These are phyloP conservation scores for Salticus scenicus DNA, from an alignment of 2,888 invertebrate species.

Conservation along the genomic window DNA sequence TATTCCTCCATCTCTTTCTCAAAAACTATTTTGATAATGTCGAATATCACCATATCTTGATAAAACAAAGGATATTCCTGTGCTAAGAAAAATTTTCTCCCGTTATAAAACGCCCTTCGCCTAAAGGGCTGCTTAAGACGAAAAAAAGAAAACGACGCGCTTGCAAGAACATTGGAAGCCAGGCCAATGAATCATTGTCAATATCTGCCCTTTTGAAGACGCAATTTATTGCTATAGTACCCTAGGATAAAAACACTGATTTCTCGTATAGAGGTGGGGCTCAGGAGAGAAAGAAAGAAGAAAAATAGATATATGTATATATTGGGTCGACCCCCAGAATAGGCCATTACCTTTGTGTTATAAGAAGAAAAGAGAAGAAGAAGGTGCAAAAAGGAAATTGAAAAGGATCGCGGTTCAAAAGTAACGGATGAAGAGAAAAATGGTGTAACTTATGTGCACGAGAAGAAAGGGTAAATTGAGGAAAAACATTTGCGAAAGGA, in stretches of 20 bases:
- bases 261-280: constrained; percentile 1
- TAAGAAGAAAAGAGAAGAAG: constrained; percentile 50
- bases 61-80: background rate
- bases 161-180: background rate
- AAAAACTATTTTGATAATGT: constrained; percentile 14
- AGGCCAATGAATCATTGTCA: constrained; percentile 46
- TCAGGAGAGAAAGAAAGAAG: too few relatives aligned
- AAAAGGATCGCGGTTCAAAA: constrained; percentile 32
- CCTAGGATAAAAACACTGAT: constrained; percentile 51
- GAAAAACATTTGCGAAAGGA: background rate
- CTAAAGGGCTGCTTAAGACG: background rate
- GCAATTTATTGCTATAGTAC: constrained; percentile 60
- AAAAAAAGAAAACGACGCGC: constrained; percentile 4
- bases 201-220: constrained; percentile 51
- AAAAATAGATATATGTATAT: constrained; percentile 17
- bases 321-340: constrained; percentile 29
- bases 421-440: background rate
- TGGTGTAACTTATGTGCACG: constrained; percentile 12
- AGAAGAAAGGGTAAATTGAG: background rate
- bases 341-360: constrained; percentile 64
- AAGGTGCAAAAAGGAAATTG: constrained; percentile 50
- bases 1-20: background rate
- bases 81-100: background rate
- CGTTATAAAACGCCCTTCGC: constrained; percentile 9
- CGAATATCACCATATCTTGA: constrained; percentile 15